Percentiles rank a stretch among this genome's conserved stretches.
Conservation (phyloP, 2,113 vertebrate species). For the zebrafish (Danio rerio) region GRCz12tu NC_133192.1:39190001-39190500, state of each 20-base stretch:
- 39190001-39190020: constrained; percentile 91
- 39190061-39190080: constrained; percentile 90
- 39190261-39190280: constrained; percentile 91
- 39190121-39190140: constrained; percentile 86
- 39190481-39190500: background rate
- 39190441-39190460: no score
- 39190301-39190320: constrained; percentile 87
- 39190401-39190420: background rate
- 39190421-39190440: background rate
- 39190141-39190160: constrained; percentile 95
- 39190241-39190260: constrained; percentile 75
- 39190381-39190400: background rate
- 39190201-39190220: constrained; percentile 91
- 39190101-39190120: constrained; percentile 92
- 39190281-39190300: constrained; percentile 91
- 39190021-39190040: constrained; percentile 96
- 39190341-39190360: background rate
- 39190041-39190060: constrained; percentile 91
- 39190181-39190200: constrained; percentile 96
- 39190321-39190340: background rate
- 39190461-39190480: constrained; percentile 1
- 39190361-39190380: background rate
- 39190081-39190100: constrained; percentile 96
- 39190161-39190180: constrained; percentile 98
- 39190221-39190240: constrained; percentile 66